Base-by-base conservation (phyloP, 2,113 vertebrate species). In the Zootoca vivipara region DNA sequence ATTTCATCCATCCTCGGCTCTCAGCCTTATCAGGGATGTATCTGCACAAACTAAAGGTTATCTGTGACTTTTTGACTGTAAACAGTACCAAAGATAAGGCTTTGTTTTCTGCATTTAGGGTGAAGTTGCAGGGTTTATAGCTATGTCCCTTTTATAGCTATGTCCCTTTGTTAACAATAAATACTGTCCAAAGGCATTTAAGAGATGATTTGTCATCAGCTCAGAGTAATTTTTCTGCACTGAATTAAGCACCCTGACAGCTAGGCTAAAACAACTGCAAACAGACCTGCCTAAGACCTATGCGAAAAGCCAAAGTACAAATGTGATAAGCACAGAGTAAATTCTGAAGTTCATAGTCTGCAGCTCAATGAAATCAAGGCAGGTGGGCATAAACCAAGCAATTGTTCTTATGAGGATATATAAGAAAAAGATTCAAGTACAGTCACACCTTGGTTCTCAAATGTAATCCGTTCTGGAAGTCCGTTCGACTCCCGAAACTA, bases 11-110 rank as follows among this genome's bases (percentile, higher is more conserved):
- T 91, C 94, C 86, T 83, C 86, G 91, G 89, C 88, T 1, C 0
- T 89, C 83, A 91, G 93, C 91, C 75, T 93, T 95, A 95, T 95
- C 94, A 79, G 80, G 84, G 87, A 92, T 93, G 93, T 94, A 93
- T 95, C 93, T 94, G 86, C 87, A 93, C 90, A 94, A 95, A 94
- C 88, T 95, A 93, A 69, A 94, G 95, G 93, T 96, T 94, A 95
- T 94, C 92, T 83, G 86, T 92, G 87, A 90, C 83, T 88, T 82
- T 93, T 87, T 87, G 86, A 82, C 85, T 87, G 90, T 91, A 94
- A 96, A 95, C 67, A 94, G 91, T 87, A 87, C 90, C 86, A 72
- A 73, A 65, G 95, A 94, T 92, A 93, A 93, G 86, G 87, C 85
- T 89, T 85, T 10, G 74, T 92, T 85, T 92, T 94, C 91, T 93